These are phyloP conservation scores for Chiloscyllium plagiosum DNA, from an alignment of 2,113 vertebrate species.

Conservation along the genomic window DNA sequence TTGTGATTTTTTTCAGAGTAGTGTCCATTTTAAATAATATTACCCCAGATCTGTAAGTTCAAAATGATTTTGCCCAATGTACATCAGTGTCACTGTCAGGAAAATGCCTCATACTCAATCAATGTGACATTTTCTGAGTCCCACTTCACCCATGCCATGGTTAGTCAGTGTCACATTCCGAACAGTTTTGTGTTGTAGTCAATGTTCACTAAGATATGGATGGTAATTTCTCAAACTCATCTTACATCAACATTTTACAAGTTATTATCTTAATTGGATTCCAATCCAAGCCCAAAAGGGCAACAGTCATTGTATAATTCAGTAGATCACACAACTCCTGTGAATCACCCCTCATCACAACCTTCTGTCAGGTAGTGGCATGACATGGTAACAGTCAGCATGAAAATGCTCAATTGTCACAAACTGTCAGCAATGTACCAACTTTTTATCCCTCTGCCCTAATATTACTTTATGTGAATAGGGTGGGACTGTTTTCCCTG, in stretches of 20 bases:
- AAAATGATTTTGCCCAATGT: not conserved
- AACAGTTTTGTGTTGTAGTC: not conserved
- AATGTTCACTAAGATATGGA: not conserved
- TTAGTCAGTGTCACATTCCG: not conserved
- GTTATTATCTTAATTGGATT: not conserved
- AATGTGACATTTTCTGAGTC: not conserved
- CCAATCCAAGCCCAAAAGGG: not conserved
- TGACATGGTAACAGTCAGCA: not conserved
- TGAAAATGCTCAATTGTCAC: not conserved
- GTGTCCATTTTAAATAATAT: not conserved
- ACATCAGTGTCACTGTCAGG: not conserved
- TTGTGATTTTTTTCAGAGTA: not conserved
- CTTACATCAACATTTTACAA: not conserved
- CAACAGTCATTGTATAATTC: not conserved
- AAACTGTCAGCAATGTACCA: not conserved
- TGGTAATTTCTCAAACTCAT: not conserved
- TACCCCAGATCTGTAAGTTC: not conserved
- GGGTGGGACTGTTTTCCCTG: no score
- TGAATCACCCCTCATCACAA: not conserved
- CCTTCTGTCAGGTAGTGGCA: not conserved
- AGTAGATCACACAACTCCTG: not conserved
- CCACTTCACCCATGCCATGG: not conserved
- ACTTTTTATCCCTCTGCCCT: not conserved
- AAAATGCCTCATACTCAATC: not conserved
- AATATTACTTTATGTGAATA: not conserved